Evolutionary conservation across 2,888 invertebrate species (phyloP).

Genomic region (Tiliacea aurago): DNA sequence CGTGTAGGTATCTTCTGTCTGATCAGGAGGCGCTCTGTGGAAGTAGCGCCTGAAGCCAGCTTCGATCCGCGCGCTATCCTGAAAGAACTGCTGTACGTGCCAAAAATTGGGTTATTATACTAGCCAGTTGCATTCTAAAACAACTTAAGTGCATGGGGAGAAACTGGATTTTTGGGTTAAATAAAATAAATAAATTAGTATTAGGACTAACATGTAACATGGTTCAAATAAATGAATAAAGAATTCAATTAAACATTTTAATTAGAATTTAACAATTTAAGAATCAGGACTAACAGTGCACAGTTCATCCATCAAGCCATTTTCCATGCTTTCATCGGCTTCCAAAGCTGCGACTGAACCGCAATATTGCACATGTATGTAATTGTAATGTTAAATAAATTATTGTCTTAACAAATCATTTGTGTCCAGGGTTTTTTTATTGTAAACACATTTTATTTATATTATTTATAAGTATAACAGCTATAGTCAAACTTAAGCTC

Average conservation of each 20-base stretch:
- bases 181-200: background rate
- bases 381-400: background rate
- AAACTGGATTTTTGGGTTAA: conserved; percentile 4
- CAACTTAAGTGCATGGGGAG: background rate
- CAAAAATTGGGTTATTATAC: conserved; percentile 76
- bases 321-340: background rate
- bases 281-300: conserved; percentile 17
- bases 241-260: no score
- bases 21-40: conserved; percentile 95
- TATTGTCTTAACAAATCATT: background rate
- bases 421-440: background rate
- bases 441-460: background rate
- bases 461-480: background rate
- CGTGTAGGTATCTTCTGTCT: conserved; percentile 96
- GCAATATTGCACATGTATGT: background rate
- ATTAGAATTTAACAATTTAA: no score
- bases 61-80: conserved; percentile 98
- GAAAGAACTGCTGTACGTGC: conserved; percentile 95
- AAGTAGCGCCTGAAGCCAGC: conserved; percentile 98
- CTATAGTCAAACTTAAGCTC: background rate
- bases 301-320: background rate
- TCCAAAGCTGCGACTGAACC: conserved; percentile 3
- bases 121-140: conserved; percentile 67
- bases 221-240: background rate
- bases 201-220: background rate